These are phyloP conservation scores for Psix sp. DNA, from an alignment of 1,140 invertebrate genomes.

Conservation along the genomic window DNA sequence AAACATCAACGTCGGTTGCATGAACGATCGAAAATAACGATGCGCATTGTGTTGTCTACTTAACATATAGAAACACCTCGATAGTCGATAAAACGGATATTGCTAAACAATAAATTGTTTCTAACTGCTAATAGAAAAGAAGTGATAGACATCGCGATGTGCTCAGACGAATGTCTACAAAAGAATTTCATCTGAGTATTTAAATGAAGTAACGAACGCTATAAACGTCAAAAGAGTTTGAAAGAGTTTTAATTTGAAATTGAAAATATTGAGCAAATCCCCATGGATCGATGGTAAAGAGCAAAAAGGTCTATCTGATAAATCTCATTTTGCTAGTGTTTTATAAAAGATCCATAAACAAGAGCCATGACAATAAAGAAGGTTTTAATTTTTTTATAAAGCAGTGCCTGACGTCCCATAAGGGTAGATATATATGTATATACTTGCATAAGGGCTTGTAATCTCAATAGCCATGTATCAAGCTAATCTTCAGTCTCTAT, in stretches of 20 bases:
- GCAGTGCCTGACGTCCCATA: conserved; percentile 36
- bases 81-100: too few species aligned
- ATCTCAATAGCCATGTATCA: conserved; percentile 68
- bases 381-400: conserved; percentile 50
- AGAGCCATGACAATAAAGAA: conserved; percentile 41
- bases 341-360: conserved; percentile 38
- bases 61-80: too few species aligned
- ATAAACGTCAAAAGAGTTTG: background rate
- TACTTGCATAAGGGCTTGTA: conserved; percentile 61
- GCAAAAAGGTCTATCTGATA: conserved; percentile 7
- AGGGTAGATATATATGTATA: conserved; percentile 65
- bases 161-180: conserved; percentile 12
- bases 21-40: too few species aligned
- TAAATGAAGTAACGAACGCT: conserved; percentile 9
- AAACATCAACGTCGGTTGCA: too few species aligned
- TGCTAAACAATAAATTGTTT: conserved; percentile 17
- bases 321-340: conserved; percentile 14
- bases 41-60: too few species aligned
- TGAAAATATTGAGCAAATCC: conserved; percentile 4
- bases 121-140: conserved; percentile 8
- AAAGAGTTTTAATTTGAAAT: background rate
- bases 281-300: background rate
- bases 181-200: conserved; percentile 19
- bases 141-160: conserved; percentile 19
- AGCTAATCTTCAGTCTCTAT: conserved; percentile 66